phyloP scores from a whole-genome alignment of 1,140 invertebrate genomes.

The Hylaeus volcanicus region DNA sequence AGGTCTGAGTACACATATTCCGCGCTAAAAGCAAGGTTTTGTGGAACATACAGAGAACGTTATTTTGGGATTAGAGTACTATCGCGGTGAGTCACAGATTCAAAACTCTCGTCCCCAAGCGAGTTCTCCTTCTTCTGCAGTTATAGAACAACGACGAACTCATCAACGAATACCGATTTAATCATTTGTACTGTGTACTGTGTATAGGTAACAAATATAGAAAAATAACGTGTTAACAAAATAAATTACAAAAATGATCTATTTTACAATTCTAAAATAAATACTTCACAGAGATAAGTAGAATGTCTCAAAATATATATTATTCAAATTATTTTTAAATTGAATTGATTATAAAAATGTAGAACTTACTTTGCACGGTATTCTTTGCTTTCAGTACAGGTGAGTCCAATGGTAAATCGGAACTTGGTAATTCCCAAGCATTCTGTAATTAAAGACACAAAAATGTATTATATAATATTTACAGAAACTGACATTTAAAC shows the following conservation, averaged over 20 bases:
- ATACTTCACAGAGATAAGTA: background rate
- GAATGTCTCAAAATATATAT: background rate
- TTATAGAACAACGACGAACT: slow-evolving; percentile 21
- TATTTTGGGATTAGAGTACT: slow-evolving; percentile 52
- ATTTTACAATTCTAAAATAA: background rate
- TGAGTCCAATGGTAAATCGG: slow-evolving; percentile 78
- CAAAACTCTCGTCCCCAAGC: slow-evolving; percentile 12
- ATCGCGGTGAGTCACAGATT: slow-evolving; percentile 42
- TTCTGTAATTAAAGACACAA: slow-evolving; percentile 79
- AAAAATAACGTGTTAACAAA: background rate
- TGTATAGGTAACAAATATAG: background rate
- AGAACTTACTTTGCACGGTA: slow-evolving; percentile 71
- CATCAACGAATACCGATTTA: slow-evolving; percentile 1
- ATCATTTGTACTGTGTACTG: background rate
- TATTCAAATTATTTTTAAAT: background rate
- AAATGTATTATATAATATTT: slow-evolving; percentile 5
- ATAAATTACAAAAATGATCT: no score
- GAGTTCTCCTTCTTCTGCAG: slow-evolving; percentile 5
- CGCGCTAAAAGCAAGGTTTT: slow-evolving; percentile 36
- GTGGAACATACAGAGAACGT: slow-evolving; percentile 38
- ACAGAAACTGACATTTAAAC: background rate
- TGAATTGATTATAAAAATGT: slow-evolving; percentile 1
- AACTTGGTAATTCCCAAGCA: slow-evolving; percentile 83
- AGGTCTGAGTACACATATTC: slow-evolving; percentile 25
- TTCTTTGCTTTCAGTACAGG: slow-evolving; percentile 77